Evolutionary conservation across 92 coral and sea anemone genomes (phyloP), one percentile per base, ranked within the genome.

Genomic region (Heliopora coerulea): DNA sequence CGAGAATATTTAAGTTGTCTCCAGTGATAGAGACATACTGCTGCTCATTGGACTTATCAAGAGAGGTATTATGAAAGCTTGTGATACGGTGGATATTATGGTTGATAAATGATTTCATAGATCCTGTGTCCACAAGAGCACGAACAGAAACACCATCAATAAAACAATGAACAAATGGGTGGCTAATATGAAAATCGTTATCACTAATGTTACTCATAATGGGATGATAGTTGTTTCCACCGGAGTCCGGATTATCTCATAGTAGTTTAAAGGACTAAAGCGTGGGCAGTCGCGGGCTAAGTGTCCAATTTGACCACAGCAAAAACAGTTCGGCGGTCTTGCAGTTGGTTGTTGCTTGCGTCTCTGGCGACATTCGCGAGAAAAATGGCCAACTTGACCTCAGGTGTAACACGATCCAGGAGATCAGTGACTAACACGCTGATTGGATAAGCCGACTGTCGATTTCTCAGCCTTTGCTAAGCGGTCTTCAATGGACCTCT

Each of bases 121-220:
- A 83, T 13, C 87, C 87, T 2, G 87, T 67, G 69, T 83, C 83
- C 10, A 83, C 8, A 11, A 83, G 59, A 49, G 87, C 87, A 23
- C 39, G 57, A 5, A 78, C 82, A 37, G 26, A 58, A 9, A 83
- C 80, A 1, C 59, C 79, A 21, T 83, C 87, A 65, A 83, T 57
- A 26, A 28, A 31, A 68, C 83, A 83, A 2, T 56, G 62, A 18
- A 83, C 74, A 68, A 68, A 68, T 21, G 74, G 74, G 42, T 49
- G 74, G 50, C 1, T 30, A 46, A 17, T 29, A 40, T 0, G 5
- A 40, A 0, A 24, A 25, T 40, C 30, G 23, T 46, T 1, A 25
- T 17, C 0, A 21, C 27, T 42, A 68, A 21, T 65, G 35, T 32
- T 44, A 65, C 54, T 65, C 39, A 65, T 52, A 65, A 41, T 26